These are phyloP conservation scores for Galeruca laticollis DNA, from an alignment of 2,888 invertebrate species.

Conservation along the genomic window DNA sequence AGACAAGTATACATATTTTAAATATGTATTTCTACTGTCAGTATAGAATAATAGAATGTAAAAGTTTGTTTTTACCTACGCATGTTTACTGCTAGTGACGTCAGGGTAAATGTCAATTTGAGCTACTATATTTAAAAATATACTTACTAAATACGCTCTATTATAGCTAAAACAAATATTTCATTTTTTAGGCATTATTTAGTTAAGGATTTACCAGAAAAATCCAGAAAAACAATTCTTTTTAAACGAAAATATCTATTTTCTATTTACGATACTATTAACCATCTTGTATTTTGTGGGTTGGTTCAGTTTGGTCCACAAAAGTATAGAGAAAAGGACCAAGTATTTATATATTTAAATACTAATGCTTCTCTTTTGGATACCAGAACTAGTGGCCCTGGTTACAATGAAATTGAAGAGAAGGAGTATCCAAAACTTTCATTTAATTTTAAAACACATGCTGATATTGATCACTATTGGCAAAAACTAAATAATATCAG, in stretches of 20 bases:
- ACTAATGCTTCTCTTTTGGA: slow-evolving; percentile 72
- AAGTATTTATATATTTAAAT: slow-evolving; percentile 79
- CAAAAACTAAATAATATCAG: slow-evolving; percentile 76
- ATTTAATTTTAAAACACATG: slow-evolving; percentile 70
- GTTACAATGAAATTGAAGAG: slow-evolving; percentile 73
- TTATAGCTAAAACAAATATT: background rate
- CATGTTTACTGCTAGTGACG: too few relatives aligned
- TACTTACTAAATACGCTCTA: background rate
- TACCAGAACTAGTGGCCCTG: slow-evolving; percentile 73
- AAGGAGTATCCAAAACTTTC: slow-evolving; percentile 70
- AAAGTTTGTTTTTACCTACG: too few relatives aligned
- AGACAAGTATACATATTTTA: too few relatives aligned
- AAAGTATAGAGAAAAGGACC: slow-evolving; percentile 75
- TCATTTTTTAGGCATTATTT: slow-evolving; percentile 68
- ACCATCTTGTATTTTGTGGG: slow-evolving; percentile 75
- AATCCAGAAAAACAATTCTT: slow-evolving; percentile 69
- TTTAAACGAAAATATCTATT: slow-evolving; percentile 72
- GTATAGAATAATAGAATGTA: too few relatives aligned
- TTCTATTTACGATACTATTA: slow-evolving; percentile 70
- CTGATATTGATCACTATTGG: slow-evolving; percentile 77
- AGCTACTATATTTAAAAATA: too few relatives aligned
- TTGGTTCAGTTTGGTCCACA: slow-evolving; percentile 77
- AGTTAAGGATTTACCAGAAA: slow-evolving; percentile 72
- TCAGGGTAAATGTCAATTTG: too few relatives aligned
- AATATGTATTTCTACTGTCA: too few relatives aligned